Conservation (phyloP, 2,888 invertebrate genomes). For the Fragum fragum region DNA sequence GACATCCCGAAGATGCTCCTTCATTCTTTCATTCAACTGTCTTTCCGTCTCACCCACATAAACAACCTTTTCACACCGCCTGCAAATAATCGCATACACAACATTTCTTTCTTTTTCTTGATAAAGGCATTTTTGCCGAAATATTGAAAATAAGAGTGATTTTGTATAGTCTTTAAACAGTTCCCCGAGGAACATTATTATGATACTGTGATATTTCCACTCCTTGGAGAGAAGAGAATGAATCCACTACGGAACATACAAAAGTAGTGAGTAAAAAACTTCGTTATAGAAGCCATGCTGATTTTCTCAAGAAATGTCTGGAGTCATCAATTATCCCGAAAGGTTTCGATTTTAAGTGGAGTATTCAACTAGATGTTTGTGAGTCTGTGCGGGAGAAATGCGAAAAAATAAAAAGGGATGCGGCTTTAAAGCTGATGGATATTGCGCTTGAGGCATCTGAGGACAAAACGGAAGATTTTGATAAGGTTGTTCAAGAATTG, state of each 20-base stretch:
- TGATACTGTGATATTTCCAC: slow-evolving; percentile 9
- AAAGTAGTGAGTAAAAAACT: slow-evolving; percentile 1
- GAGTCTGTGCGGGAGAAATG: not conserved
- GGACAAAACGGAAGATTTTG: not conserved
- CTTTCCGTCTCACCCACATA: no score
- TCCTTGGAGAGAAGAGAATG: slow-evolving; percentile 2
- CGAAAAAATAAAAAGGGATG: not conserved
- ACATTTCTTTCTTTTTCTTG: no score
- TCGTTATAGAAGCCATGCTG: slow-evolving; percentile 8
- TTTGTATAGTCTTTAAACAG: no score
- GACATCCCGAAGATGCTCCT: no score
- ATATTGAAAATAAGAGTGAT: no score
- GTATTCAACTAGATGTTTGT: slow-evolving; percentile 7
- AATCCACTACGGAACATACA: slow-evolving; percentile 6
- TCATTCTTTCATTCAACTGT: no score
- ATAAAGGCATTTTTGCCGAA: no score
- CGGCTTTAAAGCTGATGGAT: not conserved
- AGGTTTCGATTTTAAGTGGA: slow-evolving; percentile 10
- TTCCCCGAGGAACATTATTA: no score
- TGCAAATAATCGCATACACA: no score
- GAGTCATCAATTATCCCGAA: not conserved
- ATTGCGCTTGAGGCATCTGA: not conserved
- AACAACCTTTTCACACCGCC: no score
- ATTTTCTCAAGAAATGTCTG: slow-evolving; percentile 1
- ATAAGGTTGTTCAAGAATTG: not conserved